Evolutionary conservation across 2,797 vertebrate genomes (phyloP).

Genomic region (Xenopus petersii): DNA sequence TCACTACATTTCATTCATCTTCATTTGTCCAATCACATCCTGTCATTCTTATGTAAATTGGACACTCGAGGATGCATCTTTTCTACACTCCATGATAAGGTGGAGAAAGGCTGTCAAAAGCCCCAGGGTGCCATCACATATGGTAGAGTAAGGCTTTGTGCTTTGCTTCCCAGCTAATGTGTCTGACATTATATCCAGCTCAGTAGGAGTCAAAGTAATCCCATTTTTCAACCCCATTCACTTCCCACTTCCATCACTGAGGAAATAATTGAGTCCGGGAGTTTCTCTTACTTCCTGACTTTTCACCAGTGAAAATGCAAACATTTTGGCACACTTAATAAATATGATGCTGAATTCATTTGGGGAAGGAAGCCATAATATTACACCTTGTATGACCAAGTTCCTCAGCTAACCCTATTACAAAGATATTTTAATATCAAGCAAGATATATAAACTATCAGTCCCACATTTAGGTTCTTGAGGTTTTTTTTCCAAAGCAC

Average conservation of each 20-base stretch:
- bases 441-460: no score
- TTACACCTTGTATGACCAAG: no score
- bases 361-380: no score
- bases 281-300: slow-evolving; percentile 57
- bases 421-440: no score
- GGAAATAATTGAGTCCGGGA: slow-evolving; percentile 55
- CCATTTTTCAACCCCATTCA: slow-evolving; percentile 63
- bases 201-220: slow-evolving; percentile 65
- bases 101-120: slow-evolving; percentile 54
- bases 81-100: slow-evolving; percentile 55
- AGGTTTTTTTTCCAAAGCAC: no score
- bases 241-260: slow-evolving; percentile 66
- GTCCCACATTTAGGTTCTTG: no score
- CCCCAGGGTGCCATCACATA: slow-evolving; percentile 55
- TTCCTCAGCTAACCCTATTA: no score
- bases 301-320: no score
- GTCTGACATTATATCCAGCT: slow-evolving; percentile 65
- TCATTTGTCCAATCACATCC: slow-evolving; percentile 76
- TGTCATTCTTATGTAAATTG: slow-evolving; percentile 76
- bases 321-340: no score
- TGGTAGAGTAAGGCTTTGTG: slow-evolving; percentile 53
- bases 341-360: no score
- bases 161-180: slow-evolving; percentile 61
- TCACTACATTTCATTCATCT: slow-evolving; percentile 71
- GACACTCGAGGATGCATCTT: slow-evolving; percentile 57